Percentiles rank a stretch among this genome's conserved stretches.
Conservation (phyloP, 2,113 vertebrate genomes). For the Hymenochirus boettgeri region DNA sequence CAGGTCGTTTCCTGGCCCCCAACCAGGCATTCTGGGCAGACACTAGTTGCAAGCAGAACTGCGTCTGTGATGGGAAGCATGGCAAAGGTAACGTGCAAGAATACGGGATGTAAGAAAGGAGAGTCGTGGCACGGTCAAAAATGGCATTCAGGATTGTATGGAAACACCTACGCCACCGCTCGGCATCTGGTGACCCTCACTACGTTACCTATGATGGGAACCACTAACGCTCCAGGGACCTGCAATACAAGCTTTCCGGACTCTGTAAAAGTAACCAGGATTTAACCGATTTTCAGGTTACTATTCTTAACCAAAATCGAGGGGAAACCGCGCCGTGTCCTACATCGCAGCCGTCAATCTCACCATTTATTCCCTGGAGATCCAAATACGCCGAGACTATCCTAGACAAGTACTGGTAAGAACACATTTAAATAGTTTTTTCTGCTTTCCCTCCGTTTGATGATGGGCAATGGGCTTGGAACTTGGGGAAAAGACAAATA, state of each 20-base stretch:
- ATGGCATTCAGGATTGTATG: constrained; percentile 53
- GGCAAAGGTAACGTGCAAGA: constrained; percentile 33
- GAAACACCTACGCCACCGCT: constrained; percentile 51
- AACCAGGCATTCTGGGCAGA: constrained; percentile 53
- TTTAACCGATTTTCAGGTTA: constrained; percentile 60
- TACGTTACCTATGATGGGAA: constrained; percentile 69
- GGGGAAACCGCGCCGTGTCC: constrained; percentile 60
- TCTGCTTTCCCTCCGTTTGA: too few relatives aligned
- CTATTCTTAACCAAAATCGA: constrained; percentile 66
- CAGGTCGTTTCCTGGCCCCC: constrained; percentile 33
- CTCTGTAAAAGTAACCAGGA: constrained; percentile 26
- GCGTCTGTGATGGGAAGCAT: constrained; percentile 26
- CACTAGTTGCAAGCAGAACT: constrained; percentile 41
- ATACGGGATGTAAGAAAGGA: constrained; percentile 4
- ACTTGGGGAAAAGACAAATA: too few relatives aligned
- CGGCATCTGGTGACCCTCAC: constrained; percentile 69
- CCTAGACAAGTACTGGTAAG: constrained; percentile 65
- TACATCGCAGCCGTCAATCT: constrained; percentile 60
- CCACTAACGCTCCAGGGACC: constrained; percentile 70
- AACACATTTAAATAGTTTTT: too few relatives aligned
- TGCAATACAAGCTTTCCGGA: constrained; percentile 60
- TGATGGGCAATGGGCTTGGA: too few relatives aligned
- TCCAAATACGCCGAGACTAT: constrained; percentile 55
- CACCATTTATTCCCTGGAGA: constrained; percentile 50
- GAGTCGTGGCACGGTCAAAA: constrained; percentile 44